Conservation (phyloP, 2,113 vertebrate genomes). For the Haemorhous mexicanus region DNA sequence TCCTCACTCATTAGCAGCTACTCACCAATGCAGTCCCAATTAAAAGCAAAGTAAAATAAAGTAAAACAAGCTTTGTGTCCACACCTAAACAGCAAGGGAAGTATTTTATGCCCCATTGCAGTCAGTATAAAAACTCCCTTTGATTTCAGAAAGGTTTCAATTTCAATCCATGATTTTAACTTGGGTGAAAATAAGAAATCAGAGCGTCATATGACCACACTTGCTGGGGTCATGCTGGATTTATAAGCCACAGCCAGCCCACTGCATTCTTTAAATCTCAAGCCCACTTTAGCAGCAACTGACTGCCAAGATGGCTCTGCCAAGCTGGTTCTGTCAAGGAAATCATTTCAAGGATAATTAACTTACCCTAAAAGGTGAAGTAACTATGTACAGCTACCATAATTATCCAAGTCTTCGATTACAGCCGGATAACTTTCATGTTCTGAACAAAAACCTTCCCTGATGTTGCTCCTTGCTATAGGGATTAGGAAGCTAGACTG, state of each 20-base stretch:
- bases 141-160: not conserved
- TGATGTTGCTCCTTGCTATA: not conserved
- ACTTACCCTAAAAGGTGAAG: not conserved
- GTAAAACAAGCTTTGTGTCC: not conserved
- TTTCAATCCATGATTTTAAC: not conserved
- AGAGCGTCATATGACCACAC: not conserved
- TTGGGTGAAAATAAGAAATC: not conserved
- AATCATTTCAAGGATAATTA: not conserved
- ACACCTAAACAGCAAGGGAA: not conserved
- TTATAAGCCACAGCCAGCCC: not conserved
- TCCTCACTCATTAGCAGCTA: not conserved
- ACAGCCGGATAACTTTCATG: not conserved
- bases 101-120: not conserved
- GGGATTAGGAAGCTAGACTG: not conserved
- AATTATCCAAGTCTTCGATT: not conserved
- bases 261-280: not conserved
- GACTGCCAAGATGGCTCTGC: not conserved
- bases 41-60: not conserved
- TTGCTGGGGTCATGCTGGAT: not conserved
- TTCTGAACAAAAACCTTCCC: not conserved
- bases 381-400: not conserved
- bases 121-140: not conserved
- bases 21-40: not conserved
- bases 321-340: not conserved
- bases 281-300: not conserved